Conservation (phyloP, 2,797 vertebrate species). For the Lemur catta region DNA sequence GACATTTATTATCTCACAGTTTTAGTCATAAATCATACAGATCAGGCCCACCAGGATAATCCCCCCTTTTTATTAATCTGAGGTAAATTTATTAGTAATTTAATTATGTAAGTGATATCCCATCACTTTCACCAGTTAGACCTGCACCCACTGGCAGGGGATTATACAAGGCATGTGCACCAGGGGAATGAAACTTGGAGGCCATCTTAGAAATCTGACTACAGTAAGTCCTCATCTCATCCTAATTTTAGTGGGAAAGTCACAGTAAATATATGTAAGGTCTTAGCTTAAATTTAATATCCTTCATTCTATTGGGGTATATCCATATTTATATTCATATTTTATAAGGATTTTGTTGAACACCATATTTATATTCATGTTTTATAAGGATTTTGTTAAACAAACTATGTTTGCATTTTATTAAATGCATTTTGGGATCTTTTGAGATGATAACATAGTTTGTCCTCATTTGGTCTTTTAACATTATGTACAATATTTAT, state of each 20-base stretch:
- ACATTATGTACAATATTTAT: not conserved
- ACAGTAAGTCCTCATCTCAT: not conserved
- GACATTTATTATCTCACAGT: not conserved
- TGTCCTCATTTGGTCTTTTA: not conserved
- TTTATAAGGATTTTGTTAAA: not conserved
- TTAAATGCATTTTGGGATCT: not conserved
- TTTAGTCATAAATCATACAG: not conserved
- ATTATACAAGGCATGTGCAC: not conserved
- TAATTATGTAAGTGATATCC: not conserved
- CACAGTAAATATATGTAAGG: not conserved
- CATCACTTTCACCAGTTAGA: not conserved
- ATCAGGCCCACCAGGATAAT: not conserved
- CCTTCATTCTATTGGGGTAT: not conserved
- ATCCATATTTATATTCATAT: not conserved
- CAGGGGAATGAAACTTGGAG: not conserved
- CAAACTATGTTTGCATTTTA: not conserved
- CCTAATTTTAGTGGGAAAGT: not conserved
- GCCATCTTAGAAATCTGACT: not conserved
- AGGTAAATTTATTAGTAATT: not conserved
- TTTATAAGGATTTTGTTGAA: not conserved
- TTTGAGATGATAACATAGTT: not conserved
- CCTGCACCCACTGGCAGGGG: not conserved
- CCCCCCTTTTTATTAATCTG: not conserved
- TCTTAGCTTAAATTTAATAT: not conserved
- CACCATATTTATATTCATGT: no score